Evolutionary conservation across 2,797 vertebrate species (phyloP), one percentile per base, ranked within the genome.

Genomic region (Bradypodion pumilum): DNA sequence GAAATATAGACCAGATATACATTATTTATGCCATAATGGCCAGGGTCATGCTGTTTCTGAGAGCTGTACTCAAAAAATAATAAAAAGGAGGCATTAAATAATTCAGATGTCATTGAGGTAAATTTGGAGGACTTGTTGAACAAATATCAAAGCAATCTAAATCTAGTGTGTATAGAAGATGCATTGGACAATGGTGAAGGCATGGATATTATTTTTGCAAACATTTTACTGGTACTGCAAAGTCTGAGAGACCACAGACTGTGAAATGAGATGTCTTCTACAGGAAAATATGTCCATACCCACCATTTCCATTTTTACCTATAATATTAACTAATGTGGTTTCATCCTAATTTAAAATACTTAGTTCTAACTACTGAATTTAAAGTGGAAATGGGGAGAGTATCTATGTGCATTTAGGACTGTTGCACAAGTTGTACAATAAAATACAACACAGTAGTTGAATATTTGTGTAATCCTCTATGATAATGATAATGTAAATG

Each of bases 101-200:
- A 93, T 93, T 94, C 88, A 92, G 78, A 40, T 87, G 80, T 90
- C 80, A 90, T 70, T 90, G 87, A 87, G 90, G 72, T 89, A 52
- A 93, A 92, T 92, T 81, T 84, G 49, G 79, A 92, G 87, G 81
- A 85, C 62, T 82, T 84, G 27, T 80, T 94, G 80, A 65, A 90
- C 86, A 94, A 94, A 94, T 91, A 92, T 86, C 81, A 83, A 89
- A 91, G 83, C 59, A 87, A 91, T 91, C 86, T 90, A 85, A 90
- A 80, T 74, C 12, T 78, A 74, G 12, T 85, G 42, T 80, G 49
- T 37, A 76, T 81, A 84, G 85, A 92, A 90, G 82, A 88, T 59
- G 85, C 80, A 83, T 59, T 74, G 32, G 79, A 42, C 81, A 83
- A 85, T 80, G 42, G 81, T 76, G 91, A 2, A 56, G 76, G 72